Conservation (phyloP, 2,888 invertebrate species). For the Meliscaeva auricollis region DNA sequence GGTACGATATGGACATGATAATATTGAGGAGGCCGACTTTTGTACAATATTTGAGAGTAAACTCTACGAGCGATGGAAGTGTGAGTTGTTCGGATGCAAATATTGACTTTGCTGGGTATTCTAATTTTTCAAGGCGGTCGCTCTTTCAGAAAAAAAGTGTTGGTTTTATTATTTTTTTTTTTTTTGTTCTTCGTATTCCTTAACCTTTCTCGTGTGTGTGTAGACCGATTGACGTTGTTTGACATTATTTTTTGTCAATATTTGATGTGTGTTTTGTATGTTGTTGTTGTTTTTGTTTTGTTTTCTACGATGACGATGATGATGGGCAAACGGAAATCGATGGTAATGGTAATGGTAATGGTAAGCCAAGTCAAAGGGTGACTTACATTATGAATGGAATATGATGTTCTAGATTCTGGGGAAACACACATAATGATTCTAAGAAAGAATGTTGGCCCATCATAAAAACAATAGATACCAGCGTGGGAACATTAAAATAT, state of each 20-base stretch:
- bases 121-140: constrained; percentile 73
- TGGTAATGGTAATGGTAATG: constrained; percentile 57
- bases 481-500: constrained; percentile 11
- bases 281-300: constrained; percentile 13
- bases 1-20: no score
- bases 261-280: constrained; percentile 38
- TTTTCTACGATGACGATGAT: constrained; percentile 33
- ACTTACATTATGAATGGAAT: not conserved
- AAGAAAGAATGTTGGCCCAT: constrained; percentile 24
- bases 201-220: constrained; percentile 12
- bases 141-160: constrained; percentile 56
- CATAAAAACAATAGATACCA: constrained; percentile 17
- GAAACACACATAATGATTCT: constrained; percentile 45
- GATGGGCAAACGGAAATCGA: constrained; percentile 71
- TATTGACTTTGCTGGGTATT: constrained; percentile 69
- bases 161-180: constrained; percentile 45
- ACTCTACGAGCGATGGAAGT: constrained; percentile 48
- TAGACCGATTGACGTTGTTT: constrained; percentile 56
- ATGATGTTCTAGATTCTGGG: constrained; percentile 46
- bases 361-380: constrained; percentile 55
- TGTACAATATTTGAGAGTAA: constrained; percentile 41
- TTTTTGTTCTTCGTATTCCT: constrained; percentile 16
- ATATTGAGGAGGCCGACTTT: constrained; percentile 25
- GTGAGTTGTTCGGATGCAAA: constrained; percentile 72
- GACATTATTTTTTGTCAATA: constrained; percentile 72